Evolutionary conservation across 2,888 invertebrate species (phyloP), one percentile per base, ranked within the genome.

Genomic region (Ectobius pallidus): DNA sequence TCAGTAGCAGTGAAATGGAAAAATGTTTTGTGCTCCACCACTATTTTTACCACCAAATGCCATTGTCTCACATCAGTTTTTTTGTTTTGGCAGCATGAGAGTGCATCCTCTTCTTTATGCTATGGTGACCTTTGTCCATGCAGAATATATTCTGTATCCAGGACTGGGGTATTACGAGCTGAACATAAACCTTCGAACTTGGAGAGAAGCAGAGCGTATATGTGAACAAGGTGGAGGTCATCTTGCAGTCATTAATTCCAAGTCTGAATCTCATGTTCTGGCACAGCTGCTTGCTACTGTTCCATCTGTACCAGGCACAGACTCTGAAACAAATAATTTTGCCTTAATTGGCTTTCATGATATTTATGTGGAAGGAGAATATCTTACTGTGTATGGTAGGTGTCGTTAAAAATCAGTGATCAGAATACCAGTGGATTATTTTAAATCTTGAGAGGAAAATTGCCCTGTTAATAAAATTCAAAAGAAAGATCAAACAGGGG

Each of bases 321-420:
- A 52, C 27, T 9, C 52, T n/a, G 61, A 61, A 7, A 61, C 61
- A 18, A 61, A 61, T 25, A 20, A 61, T 32, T 30, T 32, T n/a
- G 69, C 52, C 7, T 55, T 55, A 16, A n/a, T 69, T 0, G 69
- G 69, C 9, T 69, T 69, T 44, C 69, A 69, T 39, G 69, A 69
- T 27, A 25, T 69, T 16, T 69, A 55, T 25, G 55, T 69, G n/a
- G 69, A 69, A 55, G 46, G 30, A 22, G 69, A 69, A 16, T 69
- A 69, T 39, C 34, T 69, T n/a, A 69, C 69, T 14, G 69, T 69
- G 18, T 46, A 30, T n/a, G 69, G 69, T 69, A 22, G 18, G 69
- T 34, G 34, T 11, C 11, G 11, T 34, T 34, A 7, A 7, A 34
- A 7, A 34, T 11, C 11, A 34, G 34, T 34, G n/a, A n/a, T n/a